phyloP scores from a whole-genome alignment of 2,797 vertebrate genomes.

The Anguilla anguilla region DNA sequence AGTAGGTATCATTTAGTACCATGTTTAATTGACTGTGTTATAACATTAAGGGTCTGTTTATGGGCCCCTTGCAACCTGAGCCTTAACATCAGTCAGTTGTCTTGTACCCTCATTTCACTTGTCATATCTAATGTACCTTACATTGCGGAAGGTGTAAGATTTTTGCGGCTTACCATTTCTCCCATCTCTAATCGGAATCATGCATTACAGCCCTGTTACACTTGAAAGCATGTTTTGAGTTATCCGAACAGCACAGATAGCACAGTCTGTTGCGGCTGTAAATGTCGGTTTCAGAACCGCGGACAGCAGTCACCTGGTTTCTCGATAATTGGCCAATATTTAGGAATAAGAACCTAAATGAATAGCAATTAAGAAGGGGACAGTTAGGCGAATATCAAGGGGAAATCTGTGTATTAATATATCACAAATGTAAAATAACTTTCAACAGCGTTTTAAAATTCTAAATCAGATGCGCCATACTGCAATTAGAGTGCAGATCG shows the following conservation, averaged over 20 bases:
- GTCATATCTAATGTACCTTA: background rate
- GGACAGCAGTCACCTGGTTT: slow-evolving; percentile 54
- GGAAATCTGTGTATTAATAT: background rate
- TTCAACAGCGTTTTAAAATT: background rate
- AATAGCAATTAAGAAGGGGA: background rate
- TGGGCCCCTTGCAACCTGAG: background rate
- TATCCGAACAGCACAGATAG: background rate
- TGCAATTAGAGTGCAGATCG: background rate
- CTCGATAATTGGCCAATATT: background rate
- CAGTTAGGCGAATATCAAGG: background rate
- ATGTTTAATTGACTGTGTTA: background rate
- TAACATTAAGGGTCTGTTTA: background rate
- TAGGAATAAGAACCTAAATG: background rate
- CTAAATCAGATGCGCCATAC: background rate
- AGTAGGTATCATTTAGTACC: background rate
- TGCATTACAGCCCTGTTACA: background rate
- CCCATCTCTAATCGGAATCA: background rate
- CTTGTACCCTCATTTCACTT: background rate
- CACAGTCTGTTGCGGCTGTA: background rate
- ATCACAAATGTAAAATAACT: background rate
- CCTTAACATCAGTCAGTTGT: background rate
- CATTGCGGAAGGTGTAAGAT: background rate
- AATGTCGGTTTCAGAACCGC: slow-evolving; percentile 58
- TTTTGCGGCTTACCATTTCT: background rate
- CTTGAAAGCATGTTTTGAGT: background rate